phyloP scores from a whole-genome alignment of 2,797 vertebrate genomes.

The Tadarida brasiliensis region DNA sequence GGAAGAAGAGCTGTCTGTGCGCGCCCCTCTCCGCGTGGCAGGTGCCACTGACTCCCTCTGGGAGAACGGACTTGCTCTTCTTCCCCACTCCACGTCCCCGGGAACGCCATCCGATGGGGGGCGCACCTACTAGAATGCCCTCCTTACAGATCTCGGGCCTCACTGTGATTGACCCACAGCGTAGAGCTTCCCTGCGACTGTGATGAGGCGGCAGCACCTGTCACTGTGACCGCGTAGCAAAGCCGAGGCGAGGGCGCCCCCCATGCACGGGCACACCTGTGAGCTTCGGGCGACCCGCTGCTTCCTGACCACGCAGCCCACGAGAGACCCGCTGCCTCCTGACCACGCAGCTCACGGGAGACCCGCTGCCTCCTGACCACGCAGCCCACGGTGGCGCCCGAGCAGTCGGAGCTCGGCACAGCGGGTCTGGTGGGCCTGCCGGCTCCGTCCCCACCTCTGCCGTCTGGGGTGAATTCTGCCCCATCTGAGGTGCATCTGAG shows the following conservation, averaged over 20 bases:
- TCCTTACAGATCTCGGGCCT: not conserved
- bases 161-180: not conserved
- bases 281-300: too few relatives aligned
- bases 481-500: not conserved
- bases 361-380: too few relatives aligned
- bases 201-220: not conserved
- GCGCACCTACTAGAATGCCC: not conserved
- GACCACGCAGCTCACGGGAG: too few relatives aligned
- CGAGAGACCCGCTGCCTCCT: too few relatives aligned
- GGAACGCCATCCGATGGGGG: not conserved
- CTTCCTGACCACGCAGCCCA: too few relatives aligned
- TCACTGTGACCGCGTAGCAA: not conserved
- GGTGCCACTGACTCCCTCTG: not conserved
- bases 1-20: not conserved
- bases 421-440: too few relatives aligned
- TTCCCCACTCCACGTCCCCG: not conserved
- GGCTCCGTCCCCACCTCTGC: too few relatives aligned
- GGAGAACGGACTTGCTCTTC: not conserved
- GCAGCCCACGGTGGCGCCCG: too few relatives aligned
- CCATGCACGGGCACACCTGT: accelerated
- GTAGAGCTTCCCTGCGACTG: not conserved
- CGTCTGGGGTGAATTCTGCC: not conserved
- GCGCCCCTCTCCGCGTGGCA: not conserved
- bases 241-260: accelerated
- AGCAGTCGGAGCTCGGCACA: too few relatives aligned